Evolutionary conservation across 2,797 vertebrate species (phyloP).

Genomic region (Cercopithecus diana): DNA sequence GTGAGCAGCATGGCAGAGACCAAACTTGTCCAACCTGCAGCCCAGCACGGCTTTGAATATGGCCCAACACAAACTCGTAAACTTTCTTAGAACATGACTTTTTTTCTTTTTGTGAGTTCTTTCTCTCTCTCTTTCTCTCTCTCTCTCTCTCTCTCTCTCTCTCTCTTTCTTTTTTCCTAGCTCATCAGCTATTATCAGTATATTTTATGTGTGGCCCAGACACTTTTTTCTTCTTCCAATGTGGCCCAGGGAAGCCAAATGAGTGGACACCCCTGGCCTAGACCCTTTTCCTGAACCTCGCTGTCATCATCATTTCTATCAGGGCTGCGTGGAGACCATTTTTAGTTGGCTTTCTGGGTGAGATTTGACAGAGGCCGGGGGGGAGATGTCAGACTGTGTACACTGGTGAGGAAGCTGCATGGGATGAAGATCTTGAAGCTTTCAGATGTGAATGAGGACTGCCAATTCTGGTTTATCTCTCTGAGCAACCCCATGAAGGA

Average conservation of each 20-base stretch:
- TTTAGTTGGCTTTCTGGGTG: background rate
- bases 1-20: background rate
- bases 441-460: background rate
- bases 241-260: background rate
- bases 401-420: background rate
- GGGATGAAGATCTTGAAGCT: background rate
- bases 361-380: background rate
- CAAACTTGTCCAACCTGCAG: background rate
- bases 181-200: background rate
- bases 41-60: background rate
- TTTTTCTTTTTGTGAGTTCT: background rate
- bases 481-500: background rate
- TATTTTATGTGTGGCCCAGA: background rate
- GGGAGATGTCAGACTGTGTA: background rate
- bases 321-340: background rate
- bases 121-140: too few species aligned
- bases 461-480: background rate
- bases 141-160: accelerated
- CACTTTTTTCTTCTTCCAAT: background rate
- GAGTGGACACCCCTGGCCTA: background rate
- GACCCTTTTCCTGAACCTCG: background rate
- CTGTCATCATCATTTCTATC: background rate
- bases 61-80: background rate
- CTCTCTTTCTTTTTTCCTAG: background rate
- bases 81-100: background rate